Evolutionary conservation across 30 jellyfish, hydroid and myxozoan genomes (phyloP).

Genomic region (Hydractinia symbiolongicarpus): DNA sequence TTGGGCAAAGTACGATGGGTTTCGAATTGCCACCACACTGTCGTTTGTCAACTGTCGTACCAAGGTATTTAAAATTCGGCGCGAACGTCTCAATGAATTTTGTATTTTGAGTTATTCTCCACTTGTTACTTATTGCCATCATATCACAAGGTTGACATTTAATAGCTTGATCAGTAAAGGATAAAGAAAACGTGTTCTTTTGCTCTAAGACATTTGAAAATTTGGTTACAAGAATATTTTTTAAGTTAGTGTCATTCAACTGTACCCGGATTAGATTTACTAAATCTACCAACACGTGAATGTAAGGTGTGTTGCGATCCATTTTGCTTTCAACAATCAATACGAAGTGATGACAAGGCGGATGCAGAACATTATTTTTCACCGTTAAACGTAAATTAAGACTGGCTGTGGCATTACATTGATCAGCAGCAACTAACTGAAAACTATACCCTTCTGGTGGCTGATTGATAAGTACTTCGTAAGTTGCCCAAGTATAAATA

Average conservation of each 20-base stretch:
- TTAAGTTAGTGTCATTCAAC: slow-evolving; percentile 8
- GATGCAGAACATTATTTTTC: background rate
- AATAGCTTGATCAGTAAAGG: background rate
- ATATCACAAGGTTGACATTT: slow-evolving; percentile 6
- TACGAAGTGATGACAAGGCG: slow-evolving; percentile 10
- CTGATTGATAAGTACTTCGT: slow-evolving; percentile 13
- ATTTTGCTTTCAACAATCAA: slow-evolving; percentile 4
- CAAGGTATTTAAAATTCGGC: slow-evolving; percentile 24
- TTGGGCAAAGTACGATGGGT: slow-evolving; percentile 9
- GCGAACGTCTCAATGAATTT: background rate
- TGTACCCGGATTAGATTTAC: background rate
- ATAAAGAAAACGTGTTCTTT: background rate
- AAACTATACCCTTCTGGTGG: slow-evolving; percentile 25
- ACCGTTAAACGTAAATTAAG: background rate
- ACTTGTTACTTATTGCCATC: background rate
- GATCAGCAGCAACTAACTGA: slow-evolving; percentile 5
- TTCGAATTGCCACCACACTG: slow-evolving; percentile 5
- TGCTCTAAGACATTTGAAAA: background rate
- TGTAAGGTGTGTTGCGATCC: slow-evolving; percentile 22
- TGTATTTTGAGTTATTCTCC: background rate
- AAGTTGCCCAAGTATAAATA: slow-evolving; percentile 23
- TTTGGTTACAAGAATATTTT: background rate
- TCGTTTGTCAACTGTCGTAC: background rate
- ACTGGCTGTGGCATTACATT: slow-evolving; percentile 21
- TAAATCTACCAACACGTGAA: slow-evolving; percentile 13